Evolutionary conservation across 2,888 invertebrate species (phyloP).

Genomic region (Arctia plantaginis): DNA sequence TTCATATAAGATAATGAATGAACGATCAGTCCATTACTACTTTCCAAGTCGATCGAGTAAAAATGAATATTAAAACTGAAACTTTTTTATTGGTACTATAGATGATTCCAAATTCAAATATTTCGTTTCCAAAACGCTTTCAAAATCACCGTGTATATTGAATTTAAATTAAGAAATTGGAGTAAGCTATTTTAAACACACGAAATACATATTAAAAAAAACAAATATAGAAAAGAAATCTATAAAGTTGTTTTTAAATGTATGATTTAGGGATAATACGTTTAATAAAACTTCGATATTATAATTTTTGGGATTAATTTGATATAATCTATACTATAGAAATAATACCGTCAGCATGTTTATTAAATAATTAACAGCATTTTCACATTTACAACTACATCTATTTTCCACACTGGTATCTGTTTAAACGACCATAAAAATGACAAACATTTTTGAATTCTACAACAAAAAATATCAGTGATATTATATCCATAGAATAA

Average conservation of each 20-base stretch:
- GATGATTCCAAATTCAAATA: no score
- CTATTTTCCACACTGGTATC: neutral
- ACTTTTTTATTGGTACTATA: no score
- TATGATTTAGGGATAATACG: neutral
- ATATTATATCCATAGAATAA: slow-evolving; percentile 9
- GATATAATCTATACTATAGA: neutral
- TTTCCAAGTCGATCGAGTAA: no score
- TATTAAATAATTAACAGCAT: neutral
- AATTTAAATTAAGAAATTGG: neutral
- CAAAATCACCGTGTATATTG: no score
- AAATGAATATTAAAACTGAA: no score
- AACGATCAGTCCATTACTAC: no score
- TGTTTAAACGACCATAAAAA: neutral
- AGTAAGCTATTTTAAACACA: neutral
- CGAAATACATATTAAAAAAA: neutral
- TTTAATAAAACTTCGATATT: neutral
- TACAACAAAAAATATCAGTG: neutral
- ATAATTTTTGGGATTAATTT: neutral
- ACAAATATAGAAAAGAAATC: neutral
- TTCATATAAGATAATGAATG: no score
- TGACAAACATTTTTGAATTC: neutral
- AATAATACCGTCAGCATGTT: neutral
- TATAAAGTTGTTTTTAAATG: neutral
- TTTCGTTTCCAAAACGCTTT: no score
- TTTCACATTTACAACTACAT: neutral